Base-by-base conservation (phyloP, 2,113 vertebrate species). In the Thamnaconus septentrionalis region DNA sequence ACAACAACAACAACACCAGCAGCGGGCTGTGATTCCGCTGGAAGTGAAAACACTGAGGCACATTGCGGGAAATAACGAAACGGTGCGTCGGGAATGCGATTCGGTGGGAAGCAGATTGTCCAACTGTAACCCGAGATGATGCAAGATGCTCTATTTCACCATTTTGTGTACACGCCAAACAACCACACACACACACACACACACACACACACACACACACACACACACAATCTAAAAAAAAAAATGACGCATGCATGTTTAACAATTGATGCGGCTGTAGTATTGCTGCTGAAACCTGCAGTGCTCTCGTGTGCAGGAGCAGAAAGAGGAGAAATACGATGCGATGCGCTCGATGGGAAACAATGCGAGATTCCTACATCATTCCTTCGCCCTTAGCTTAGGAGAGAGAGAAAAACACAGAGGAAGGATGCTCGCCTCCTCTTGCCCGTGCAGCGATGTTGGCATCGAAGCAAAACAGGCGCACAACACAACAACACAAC, bases 211-310 rank as follows among this genome's bases (percentile, higher is more conserved):
- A 9, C 9, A n/a, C 48, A 5, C 18, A 31, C 18, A 31, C 50
- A 51, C 5, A 45, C 44, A 45, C 65, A 69, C 59, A 4, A 61
- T 2, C 59, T 49, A 58, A 47, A 59, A 50, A 63, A 58, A 57
- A 61, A 71, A 72, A 78, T 82, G 78, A 87, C 76, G 80, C 85
- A 85, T 79, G 74, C 75, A 85, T 71, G 48, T 62, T 57, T 66
- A 9, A 49, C 8, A 66, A 59, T 4, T 8, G 57, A 56, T 39
- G 18, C 44, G 11, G 52, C 10, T 48, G n/a, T 4, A 40, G 5
- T 6, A 45, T 48, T 47, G 40, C 41, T 5, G 3, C n/a, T 54
- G 51, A 4, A 31, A 69, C 61, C 8, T 43, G 58, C 18, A 46
- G 18, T 67, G 48, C 65, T 71, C 61, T 9, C 61, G 7, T 10